Conservation (phyloP, 2,888 invertebrate species). For the Limulus polyphemus region DNA sequence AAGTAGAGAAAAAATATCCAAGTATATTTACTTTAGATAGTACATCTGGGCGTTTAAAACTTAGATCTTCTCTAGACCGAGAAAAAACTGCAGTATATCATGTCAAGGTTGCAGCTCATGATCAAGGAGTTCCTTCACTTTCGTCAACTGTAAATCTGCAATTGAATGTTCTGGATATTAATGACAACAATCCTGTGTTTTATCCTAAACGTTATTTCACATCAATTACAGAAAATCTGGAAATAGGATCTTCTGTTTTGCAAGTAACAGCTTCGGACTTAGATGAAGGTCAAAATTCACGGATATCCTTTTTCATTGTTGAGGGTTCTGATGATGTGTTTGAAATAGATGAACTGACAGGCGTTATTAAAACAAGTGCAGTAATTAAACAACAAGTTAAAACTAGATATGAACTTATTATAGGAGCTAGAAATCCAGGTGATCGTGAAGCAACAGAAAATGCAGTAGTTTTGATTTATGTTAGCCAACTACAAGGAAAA, state of each 20-base stretch:
- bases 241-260: slow-evolving; percentile 49
- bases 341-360: slow-evolving; percentile 61
- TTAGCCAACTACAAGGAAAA: slow-evolving; percentile 24
- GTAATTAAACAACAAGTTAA: slow-evolving; percentile 52
- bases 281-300: slow-evolving; percentile 79
- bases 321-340: slow-evolving; percentile 62
- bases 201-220: slow-evolving; percentile 78
- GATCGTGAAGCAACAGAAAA: slow-evolving; percentile 57
- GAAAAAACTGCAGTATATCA: slow-evolving; percentile 61
- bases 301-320: slow-evolving; percentile 47
- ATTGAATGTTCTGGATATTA: slow-evolving; percentile 67
- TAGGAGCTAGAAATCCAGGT: slow-evolving; percentile 70
- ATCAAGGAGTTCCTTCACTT: slow-evolving; percentile 67
- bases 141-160: slow-evolving; percentile 78
- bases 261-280: slow-evolving; percentile 68
- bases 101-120: slow-evolving; percentile 72
- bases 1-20: slow-evolving; percentile 65
- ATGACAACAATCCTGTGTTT: slow-evolving; percentile 84
- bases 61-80: slow-evolving; percentile 63
- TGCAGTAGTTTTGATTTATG: slow-evolving; percentile 47
- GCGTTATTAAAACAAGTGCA: slow-evolving; percentile 56
- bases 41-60: slow-evolving; percentile 69
- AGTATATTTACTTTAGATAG: slow-evolving; percentile 57
- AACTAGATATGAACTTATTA: slow-evolving; percentile 55
- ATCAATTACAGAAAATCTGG: slow-evolving; percentile 41